Conservation (phyloP, 2,888 invertebrate species). For the Tinea trinotella region DNA sequence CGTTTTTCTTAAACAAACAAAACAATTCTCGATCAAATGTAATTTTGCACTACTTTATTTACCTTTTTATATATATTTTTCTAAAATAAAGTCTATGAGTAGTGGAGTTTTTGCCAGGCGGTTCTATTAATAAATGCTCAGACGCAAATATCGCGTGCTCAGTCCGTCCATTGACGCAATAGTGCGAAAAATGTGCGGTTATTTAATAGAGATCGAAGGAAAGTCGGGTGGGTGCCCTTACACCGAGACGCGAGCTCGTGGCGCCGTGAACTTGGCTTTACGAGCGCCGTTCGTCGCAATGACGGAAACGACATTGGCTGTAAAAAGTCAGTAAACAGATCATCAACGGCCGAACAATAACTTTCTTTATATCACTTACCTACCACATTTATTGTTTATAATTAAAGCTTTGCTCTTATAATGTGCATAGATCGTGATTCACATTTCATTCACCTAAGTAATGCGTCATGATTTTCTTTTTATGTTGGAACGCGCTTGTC, state of each 20-base stretch:
- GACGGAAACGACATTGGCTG: not conserved
- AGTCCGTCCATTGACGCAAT: conserved; percentile 65
- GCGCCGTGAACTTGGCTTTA: conserved; percentile 51
- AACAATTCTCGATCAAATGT: conserved; percentile 25
- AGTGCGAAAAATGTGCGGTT: conserved; percentile 62
- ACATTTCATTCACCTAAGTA: conserved; percentile 12
- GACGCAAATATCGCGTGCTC: conserved; percentile 65
- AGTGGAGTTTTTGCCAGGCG: conserved; percentile 59
- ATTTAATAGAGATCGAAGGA: conserved; percentile 52
- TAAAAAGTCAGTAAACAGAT: conserved; percentile 8
- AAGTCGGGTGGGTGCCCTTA: conserved; percentile 44
- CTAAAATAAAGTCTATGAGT: conserved; percentile 62
- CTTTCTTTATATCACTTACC: not conserved
- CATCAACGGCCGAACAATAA: conserved; percentile 4
- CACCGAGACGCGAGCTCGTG: conserved; percentile 28
- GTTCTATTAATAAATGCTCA: conserved; percentile 57
- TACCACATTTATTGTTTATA: conserved; percentile 26
- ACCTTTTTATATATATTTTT: conserved; percentile 50
- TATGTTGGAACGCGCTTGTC: not conserved
- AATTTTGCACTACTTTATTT: conserved; percentile 61
- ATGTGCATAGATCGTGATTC: not conserved
- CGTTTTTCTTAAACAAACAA: not conserved
- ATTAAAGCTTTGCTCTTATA: not conserved
- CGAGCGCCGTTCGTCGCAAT: conserved; percentile 14
- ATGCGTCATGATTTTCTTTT: conserved; percentile 6